These are phyloP conservation scores for Chromoteleia sp. DNA, from an alignment of 2,888 invertebrate genomes.

Conservation along the genomic window DNA sequence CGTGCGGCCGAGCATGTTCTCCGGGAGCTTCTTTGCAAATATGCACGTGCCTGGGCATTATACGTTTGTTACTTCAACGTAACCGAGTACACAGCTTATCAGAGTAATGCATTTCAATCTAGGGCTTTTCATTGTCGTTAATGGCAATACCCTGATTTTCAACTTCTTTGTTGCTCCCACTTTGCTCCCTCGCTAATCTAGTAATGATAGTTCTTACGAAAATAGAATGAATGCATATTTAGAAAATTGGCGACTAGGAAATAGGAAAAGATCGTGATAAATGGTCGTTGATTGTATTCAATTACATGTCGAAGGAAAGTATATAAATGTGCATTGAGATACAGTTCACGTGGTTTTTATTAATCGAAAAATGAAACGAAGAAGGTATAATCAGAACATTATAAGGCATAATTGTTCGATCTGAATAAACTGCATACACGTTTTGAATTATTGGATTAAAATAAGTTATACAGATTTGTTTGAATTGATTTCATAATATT, in stretches of 20 bases:
- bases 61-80: constrained; percentile 64
- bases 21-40: constrained; percentile 62
- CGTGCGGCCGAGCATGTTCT: constrained; percentile 70
- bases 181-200: constrained; percentile 31
- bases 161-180: constrained; percentile 29
- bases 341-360: too few relatives aligned
- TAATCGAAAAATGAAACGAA: too few relatives aligned
- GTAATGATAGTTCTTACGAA: constrained; percentile 28
- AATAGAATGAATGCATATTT: constrained; percentile 9
- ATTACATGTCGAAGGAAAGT: neutral
- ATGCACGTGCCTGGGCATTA: constrained; percentile 63
- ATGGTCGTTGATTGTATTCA: constrained; percentile 16
- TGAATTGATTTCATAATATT: too few relatives aligned
- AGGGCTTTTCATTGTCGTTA: constrained; percentile 39
- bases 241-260: constrained; percentile 9
- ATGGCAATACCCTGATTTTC: constrained; percentile 34
- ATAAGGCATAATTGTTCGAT: too few relatives aligned
- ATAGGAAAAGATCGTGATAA: constrained; percentile 3
- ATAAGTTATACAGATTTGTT: too few relatives aligned
- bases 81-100: constrained; percentile 61
- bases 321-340: neutral
- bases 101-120: constrained; percentile 57
- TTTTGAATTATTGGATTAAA: too few relatives aligned
- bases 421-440: too few relatives aligned
- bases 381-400: too few relatives aligned